Percentiles rank a stretch among this genome's conserved stretches.
Conservation (phyloP, 2,113 vertebrate genomes). For the Seriola aureovittata region DNA sequence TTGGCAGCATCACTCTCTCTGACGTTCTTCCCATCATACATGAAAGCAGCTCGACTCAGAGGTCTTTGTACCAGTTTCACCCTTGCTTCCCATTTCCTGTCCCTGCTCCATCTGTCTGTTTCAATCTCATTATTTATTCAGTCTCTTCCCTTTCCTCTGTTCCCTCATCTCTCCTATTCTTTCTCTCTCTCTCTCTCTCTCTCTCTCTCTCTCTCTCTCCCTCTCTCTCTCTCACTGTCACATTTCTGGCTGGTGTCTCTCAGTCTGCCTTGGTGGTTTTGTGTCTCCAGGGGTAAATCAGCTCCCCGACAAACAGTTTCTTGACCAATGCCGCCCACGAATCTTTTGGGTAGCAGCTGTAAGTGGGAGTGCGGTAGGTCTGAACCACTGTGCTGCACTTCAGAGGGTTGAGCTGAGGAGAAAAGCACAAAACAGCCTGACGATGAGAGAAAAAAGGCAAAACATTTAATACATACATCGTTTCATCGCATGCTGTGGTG, state of each 20-base stretch:
- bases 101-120: slow-evolving; percentile 11
- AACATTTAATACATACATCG: too few relatives aligned
- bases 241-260: slow-evolving; percentile 32
- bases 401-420: slow-evolving; percentile 92
- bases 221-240: neutral
- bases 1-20: slow-evolving; percentile 2
- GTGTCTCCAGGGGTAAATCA: slow-evolving; percentile 97
- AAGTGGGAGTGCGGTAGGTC: slow-evolving; percentile 90
- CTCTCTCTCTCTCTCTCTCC: neutral
- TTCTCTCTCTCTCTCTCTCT: neutral
- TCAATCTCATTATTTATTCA: slow-evolving; percentile 42
- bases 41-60: neutral
- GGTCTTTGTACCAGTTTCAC: neutral
- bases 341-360: slow-evolving; percentile 92
- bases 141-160: slow-evolving; percentile 23
- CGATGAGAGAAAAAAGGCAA: neutral
- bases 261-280: slow-evolving; percentile 91
- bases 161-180: neutral
- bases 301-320: slow-evolving; percentile 95
- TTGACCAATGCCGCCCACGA: slow-evolving; percentile 92
- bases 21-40: neutral
- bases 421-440: neutral
- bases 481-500: too few relatives aligned
- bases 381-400: slow-evolving; percentile 84
- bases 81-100: neutral